A percentile compares a stretch with the other conserved stretches of the same genome.
Conservation (phyloP, 1,140 invertebrate species). For the Rhyzopertha dominica region DNA sequence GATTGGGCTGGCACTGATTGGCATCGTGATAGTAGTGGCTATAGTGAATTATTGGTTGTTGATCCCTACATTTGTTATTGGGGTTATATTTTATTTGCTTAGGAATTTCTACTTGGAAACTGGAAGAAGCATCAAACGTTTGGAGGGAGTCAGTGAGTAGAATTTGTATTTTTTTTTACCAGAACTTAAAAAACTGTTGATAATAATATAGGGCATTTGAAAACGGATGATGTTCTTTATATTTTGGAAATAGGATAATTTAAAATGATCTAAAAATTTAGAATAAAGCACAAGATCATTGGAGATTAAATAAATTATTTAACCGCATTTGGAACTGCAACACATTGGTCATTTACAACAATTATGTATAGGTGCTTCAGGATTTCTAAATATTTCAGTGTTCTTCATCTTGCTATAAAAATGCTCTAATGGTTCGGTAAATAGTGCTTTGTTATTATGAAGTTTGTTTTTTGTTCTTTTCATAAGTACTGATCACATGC, state of each 20-base stretch:
- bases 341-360: too few relatives aligned
- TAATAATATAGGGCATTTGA: neutral
- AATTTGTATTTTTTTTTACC: neutral
- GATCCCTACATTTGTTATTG: conserved; percentile 63
- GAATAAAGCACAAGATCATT: neutral
- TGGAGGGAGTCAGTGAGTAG: conserved; percentile 53
- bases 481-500: too few relatives aligned
- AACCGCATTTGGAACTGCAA: neutral
- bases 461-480: too few relatives aligned
- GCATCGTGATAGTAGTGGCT: conserved; percentile 69
- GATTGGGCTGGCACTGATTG: conserved; percentile 66
- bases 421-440: too few relatives aligned
- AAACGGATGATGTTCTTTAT: too few relatives aligned
- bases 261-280: neutral
- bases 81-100: conserved; percentile 62
- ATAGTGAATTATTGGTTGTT: conserved; percentile 72
- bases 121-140: conserved; percentile 60
- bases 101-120: conserved; percentile 54
- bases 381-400: too few relatives aligned
- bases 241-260: too few relatives aligned
- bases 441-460: too few relatives aligned
- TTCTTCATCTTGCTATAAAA: too few relatives aligned
- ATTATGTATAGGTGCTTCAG: too few relatives aligned
- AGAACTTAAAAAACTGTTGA: neutral
- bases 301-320: neutral